phyloP scores from a whole-genome alignment of 2,113 vertebrate species.

The Ptilorrhoa leucosticta region DNA sequence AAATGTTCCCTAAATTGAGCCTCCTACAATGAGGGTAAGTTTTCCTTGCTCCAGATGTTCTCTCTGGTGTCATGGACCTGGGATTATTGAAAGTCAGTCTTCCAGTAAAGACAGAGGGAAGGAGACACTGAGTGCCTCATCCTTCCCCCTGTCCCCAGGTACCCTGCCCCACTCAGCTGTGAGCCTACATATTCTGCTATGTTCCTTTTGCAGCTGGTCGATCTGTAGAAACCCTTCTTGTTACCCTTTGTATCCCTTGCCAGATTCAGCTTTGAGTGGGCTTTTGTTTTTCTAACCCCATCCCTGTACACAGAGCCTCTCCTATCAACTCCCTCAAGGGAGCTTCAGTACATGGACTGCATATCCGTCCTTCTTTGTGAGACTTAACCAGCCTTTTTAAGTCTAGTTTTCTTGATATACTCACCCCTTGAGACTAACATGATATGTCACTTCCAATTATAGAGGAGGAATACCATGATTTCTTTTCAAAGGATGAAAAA shows the following conservation, averaged over 20 bases:
- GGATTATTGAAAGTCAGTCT: neutral
- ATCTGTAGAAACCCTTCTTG: neutral
- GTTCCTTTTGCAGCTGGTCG: neutral
- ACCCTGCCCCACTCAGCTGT: neutral
- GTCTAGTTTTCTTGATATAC: neutral
- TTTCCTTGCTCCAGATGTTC: rapidly evolving
- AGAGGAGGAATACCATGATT: neutral
- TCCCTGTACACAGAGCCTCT: neutral
- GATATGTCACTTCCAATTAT: neutral
- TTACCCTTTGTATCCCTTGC: neutral
- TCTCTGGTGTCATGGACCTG: neutral
- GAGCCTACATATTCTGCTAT: rapidly evolving
- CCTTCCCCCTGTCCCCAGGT: neutral
- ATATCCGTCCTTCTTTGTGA: neutral
- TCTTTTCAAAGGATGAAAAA: neutral
- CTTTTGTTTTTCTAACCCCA: neutral
- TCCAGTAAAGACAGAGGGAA: neutral
- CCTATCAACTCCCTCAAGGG: neutral
- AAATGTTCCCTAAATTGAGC: neutral
- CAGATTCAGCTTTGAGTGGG: neutral
- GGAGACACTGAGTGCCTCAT: neutral
- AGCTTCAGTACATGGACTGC: neutral
- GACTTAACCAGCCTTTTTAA: neutral
- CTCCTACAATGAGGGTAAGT: neutral
- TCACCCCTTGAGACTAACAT: neutral